Conservation (phyloP, 2,888 invertebrate species). For the Andrena bicolor region DNA sequence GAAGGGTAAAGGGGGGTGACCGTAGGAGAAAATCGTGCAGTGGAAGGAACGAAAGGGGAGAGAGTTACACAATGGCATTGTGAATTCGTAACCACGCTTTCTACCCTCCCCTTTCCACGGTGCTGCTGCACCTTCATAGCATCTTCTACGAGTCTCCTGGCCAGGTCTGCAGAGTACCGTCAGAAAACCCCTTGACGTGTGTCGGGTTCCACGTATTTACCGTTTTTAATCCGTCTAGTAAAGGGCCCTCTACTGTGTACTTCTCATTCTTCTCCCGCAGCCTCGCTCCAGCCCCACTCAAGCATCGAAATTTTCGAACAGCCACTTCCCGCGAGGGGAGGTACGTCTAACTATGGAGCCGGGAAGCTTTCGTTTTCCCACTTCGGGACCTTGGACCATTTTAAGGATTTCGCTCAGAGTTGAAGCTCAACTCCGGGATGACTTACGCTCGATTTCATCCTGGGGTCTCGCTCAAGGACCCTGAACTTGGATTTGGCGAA, state of each 20-base stretch:
- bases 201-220: conserved; percentile 62
- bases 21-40: conserved; percentile 37
- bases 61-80: conserved; percentile 79
- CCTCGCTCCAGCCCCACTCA: neutral
- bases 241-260: conserved; percentile 3
- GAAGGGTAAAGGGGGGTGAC: conserved; percentile 2
- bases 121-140: conserved; percentile 44
- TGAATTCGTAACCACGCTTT: conserved; percentile 70
- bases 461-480: neutral
- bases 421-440: neutral
- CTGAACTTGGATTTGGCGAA: neutral
- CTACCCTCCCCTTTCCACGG: conserved; percentile 45
- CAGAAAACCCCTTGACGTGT: conserved; percentile 54
- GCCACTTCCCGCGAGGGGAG: conserved; percentile 13
- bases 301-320: conserved; percentile 34
- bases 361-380: neutral
- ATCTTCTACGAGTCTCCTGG: conserved; percentile 39
- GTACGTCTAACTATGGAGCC: neutral
- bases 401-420: neutral
- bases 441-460: neutral
- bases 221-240: conserved; percentile 59
- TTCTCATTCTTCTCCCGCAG: conserved; percentile 9
- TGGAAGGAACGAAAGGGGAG: conserved; percentile 30
- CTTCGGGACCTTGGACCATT: neutral
- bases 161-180: conserved; percentile 29